Evolutionary conservation across 1,140 invertebrate genomes (phyloP).

Genomic region (Schmidtea mediterranea): DNA sequence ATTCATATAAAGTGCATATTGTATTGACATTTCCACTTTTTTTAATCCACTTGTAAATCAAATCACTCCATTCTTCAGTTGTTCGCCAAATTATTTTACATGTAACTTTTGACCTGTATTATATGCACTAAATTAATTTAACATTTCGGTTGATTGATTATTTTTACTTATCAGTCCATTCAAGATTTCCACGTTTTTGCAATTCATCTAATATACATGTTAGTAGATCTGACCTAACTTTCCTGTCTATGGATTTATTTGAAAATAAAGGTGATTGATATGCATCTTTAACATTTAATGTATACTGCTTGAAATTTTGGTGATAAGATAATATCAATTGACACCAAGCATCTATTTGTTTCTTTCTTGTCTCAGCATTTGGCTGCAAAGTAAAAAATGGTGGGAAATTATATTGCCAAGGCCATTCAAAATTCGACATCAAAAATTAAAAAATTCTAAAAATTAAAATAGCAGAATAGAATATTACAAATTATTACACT

Average conservation of each 20-base stretch:
- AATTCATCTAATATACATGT: not conserved
- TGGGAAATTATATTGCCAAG: conserved; percentile 3
- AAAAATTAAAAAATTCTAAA: no score
- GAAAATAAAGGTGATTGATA: not conserved
- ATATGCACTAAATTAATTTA: no score
- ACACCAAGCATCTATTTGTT: conserved; percentile 2
- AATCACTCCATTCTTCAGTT: not conserved
- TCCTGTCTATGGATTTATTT: not conserved
- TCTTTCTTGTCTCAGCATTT: conserved; percentile 3
- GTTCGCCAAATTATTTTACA: not conserved
- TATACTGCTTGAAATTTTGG: not conserved
- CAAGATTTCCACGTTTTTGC: not conserved
- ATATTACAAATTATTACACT: no score
- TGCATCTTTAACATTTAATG: not conserved
- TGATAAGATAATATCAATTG: conserved; percentile 1
- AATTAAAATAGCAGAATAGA: no score
- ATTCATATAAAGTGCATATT: not conserved
- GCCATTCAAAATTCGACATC: not conserved
- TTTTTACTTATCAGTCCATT: conserved; percentile 1
- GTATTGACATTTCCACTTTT: not conserved
- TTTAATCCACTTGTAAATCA: not conserved
- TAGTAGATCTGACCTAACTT: not conserved
- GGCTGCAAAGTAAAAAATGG: conserved; percentile 3
- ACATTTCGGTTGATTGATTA: not conserved
- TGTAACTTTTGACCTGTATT: no score